These are phyloP conservation scores for Lordiphosa clarofinis DNA, from an alignment of 1,140 invertebrate species.

Conservation along the genomic window DNA sequence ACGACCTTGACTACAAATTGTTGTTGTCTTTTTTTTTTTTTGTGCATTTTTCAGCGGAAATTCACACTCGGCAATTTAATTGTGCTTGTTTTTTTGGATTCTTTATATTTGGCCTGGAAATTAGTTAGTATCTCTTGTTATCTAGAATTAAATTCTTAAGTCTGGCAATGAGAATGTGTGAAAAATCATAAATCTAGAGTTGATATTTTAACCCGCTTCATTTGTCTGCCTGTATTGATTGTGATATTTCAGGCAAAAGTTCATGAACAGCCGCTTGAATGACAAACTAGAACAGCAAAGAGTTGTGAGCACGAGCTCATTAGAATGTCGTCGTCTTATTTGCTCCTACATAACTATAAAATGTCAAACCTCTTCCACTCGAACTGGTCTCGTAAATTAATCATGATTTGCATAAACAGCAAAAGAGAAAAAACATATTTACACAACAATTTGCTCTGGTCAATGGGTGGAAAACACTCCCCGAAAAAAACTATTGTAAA, in stretches of 20 bases:
- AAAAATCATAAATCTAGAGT: slow-evolving; percentile 19
- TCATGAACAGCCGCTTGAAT: slow-evolving; percentile 50
- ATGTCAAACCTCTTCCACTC: slow-evolving; percentile 23
- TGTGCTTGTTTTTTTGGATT: slow-evolving; percentile 35
- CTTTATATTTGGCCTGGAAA: slow-evolving; percentile 40
- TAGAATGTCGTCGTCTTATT: slow-evolving; percentile 46
- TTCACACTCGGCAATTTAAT: slow-evolving; percentile 71
- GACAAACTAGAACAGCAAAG: slow-evolving; percentile 43
- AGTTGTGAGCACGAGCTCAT: slow-evolving; percentile 45
- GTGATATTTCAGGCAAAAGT: slow-evolving; percentile 66
- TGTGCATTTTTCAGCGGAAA: slow-evolving; percentile 49
- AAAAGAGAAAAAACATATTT: slow-evolving; percentile 46
- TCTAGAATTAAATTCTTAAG: slow-evolving; percentile 14
- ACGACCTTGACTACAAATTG: slow-evolving; percentile 64
- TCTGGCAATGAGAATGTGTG: slow-evolving; percentile 35
- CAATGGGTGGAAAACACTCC: slow-evolving; percentile 47
- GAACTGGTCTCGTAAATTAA: slow-evolving; percentile 26
- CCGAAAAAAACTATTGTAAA: slow-evolving; percentile 21
- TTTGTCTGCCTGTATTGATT: too few species aligned
- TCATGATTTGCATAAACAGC: slow-evolving; percentile 44
- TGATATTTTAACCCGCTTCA: slow-evolving; percentile 3
- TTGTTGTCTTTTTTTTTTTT: slow-evolving; percentile 43
- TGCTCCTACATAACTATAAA: slow-evolving; percentile 14
- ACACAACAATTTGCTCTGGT: slow-evolving; percentile 41
- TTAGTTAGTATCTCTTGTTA: slow-evolving; percentile 34